Percentiles rank a stretch among this genome's conserved stretches.
phyloP scores from a whole-genome alignment of 23 tunicate genomes.

The Ascidia mentula region DNA sequence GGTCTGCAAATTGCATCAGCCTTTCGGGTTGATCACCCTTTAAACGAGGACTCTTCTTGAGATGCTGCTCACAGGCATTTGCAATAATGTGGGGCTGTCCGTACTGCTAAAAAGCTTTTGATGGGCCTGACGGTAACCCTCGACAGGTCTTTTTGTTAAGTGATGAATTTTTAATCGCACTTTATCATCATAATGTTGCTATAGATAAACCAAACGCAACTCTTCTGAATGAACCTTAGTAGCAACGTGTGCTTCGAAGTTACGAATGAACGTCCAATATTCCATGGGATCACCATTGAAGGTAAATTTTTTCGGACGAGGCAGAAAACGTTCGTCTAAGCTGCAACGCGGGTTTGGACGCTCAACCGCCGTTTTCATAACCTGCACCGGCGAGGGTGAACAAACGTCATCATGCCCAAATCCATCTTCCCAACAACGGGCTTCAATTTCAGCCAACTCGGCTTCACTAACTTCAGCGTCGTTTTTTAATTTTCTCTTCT shows the following conservation, averaged over 20 bases:
- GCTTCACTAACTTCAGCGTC: not conserved
- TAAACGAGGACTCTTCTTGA: not conserved
- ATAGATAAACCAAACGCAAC: conserved; percentile 7
- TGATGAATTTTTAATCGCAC: not conserved
- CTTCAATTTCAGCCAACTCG: conserved; percentile 13
- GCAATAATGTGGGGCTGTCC: conserved; percentile 21
- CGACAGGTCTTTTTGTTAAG: not conserved
- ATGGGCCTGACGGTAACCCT: conserved; percentile 6
- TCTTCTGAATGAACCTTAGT: not conserved
- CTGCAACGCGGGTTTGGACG: not conserved
- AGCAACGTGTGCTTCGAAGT: conserved; percentile 19
- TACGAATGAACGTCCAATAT: conserved; percentile 3
- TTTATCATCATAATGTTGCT: not conserved
- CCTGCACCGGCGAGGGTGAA: not conserved
- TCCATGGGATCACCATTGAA: conserved; percentile 6
- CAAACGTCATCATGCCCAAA: not conserved
- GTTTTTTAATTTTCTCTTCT: not conserved
- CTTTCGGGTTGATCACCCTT: not conserved
- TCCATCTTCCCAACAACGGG: conserved; percentile 5
- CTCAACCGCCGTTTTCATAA: not conserved
- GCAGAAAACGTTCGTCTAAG: conserved; percentile 1
- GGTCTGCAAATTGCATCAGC: not conserved
- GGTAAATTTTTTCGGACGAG: not conserved
- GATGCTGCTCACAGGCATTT: conserved; percentile 8
- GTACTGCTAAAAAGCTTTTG: not conserved